phyloP scores from a whole-genome alignment of 2,888 invertebrate species.

The Phengaris alcon region DNA sequence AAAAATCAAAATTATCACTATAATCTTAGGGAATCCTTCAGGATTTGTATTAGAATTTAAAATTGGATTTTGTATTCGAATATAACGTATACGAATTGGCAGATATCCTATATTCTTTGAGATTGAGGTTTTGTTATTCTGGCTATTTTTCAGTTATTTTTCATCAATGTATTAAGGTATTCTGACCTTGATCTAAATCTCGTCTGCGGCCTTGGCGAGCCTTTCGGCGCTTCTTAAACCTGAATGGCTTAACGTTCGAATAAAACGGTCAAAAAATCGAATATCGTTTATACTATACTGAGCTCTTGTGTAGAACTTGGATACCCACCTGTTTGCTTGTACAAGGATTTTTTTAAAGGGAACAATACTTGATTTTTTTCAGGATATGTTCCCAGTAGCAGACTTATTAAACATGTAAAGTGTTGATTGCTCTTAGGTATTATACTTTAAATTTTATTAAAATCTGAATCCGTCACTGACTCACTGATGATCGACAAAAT shows the following conservation, averaged over 20 bases:
- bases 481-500: too few species aligned
- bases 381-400: too few species aligned
- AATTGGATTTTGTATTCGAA: background rate
- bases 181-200: conserved; percentile 21
- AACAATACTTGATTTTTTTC: too few species aligned
- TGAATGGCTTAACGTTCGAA: conserved; percentile 14
- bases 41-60: background rate
- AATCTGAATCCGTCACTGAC: too few species aligned
- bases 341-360: too few species aligned
- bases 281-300: too few species aligned
- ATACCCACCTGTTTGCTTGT: background rate
- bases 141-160: conserved; percentile 10
- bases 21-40: too few species aligned
- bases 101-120: background rate
- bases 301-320: conserved; percentile 37
- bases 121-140: background rate
- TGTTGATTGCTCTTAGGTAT: too few species aligned
- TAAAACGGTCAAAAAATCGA: conserved; percentile 2
- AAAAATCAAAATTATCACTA: too few species aligned
- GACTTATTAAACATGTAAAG: too few species aligned
- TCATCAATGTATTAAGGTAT: conserved; percentile 1
- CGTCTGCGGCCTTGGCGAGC: conserved; percentile 23
- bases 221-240: conserved; percentile 25
- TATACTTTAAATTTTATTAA: too few species aligned
- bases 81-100: background rate